These are phyloP conservation scores for Callosobruchus maculatus DNA, from an alignment of 2,888 invertebrate genomes.

Conservation along the genomic window DNA sequence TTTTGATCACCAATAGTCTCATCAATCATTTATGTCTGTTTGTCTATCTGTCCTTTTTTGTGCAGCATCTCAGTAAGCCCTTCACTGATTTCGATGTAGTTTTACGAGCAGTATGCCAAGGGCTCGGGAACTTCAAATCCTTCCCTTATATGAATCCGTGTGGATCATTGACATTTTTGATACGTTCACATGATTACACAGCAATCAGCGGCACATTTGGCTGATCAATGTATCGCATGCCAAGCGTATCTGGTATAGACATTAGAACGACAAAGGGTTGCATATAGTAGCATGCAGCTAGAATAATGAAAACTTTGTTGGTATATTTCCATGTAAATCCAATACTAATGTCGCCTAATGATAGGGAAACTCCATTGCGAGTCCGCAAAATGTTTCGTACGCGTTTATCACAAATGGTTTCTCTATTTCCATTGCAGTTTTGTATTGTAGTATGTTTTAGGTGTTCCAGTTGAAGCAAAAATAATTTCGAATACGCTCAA, in stretches of 20 bases:
- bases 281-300: not conserved
- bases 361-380: not conserved
- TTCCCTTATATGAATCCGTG: no score
- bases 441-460: no score
- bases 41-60: no score
- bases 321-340: not conserved
- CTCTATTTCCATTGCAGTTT: not conserved
- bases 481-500: no score
- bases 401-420: not conserved
- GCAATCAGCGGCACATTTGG: not conserved
- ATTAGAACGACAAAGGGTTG: not conserved
- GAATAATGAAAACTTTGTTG: not conserved
- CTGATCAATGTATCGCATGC: not conserved
- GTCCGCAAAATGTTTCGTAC: not conserved
- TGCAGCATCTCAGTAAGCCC: no score
- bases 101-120: no score
- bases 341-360: not conserved
- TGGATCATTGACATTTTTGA: not conserved
- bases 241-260: not conserved
- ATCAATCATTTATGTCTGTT: no score
- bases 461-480: no score
- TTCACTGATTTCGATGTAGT: no score
- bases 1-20: no score
- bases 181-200: not conserved
- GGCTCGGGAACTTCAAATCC: no score